Evolutionary conservation across 1,140 invertebrate species (phyloP).

Genomic region (Metaphire vulgaris): DNA sequence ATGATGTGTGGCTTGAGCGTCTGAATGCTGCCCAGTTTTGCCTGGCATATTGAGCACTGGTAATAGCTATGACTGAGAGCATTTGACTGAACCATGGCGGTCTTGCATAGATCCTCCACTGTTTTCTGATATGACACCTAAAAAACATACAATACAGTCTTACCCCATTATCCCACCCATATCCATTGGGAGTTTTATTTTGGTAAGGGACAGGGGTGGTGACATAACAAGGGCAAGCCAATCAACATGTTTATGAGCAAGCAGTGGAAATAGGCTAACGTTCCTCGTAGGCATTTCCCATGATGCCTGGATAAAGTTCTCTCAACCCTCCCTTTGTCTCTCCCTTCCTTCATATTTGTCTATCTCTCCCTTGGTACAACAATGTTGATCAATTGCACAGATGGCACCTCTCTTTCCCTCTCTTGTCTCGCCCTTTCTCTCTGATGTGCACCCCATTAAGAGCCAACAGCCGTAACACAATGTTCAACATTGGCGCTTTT

Average conservation of each 20-base stretch:
- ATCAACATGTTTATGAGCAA: not conserved
- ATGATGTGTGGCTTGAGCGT: constrained; percentile 14
- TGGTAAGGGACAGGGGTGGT: too few relatives aligned
- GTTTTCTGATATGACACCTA: not conserved
- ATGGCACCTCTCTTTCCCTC: too few relatives aligned
- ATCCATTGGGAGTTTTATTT: too few relatives aligned
- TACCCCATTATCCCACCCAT: not conserved
- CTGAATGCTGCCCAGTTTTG: constrained; percentile 1
- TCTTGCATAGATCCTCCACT: not conserved
- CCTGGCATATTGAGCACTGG: constrained; percentile 19
- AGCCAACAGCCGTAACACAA: too few relatives aligned
- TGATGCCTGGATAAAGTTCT: not conserved
- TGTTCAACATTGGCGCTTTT: too few relatives aligned
- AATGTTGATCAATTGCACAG: too few relatives aligned
- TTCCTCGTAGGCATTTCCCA: not conserved
- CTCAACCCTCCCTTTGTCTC: too few relatives aligned
- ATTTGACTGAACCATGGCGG: constrained; percentile 11
- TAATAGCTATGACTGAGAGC: not conserved
- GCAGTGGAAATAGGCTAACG: not conserved
- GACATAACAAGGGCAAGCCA: too few relatives aligned
- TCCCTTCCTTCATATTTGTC: too few relatives aligned
- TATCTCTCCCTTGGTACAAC: too few relatives aligned
- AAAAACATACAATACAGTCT: not conserved
- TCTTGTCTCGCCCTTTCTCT: too few relatives aligned
- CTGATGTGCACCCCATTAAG: too few relatives aligned